A percentile compares a stretch with the other conserved stretches of the same genome.
Evolutionary conservation across 1,140 invertebrate species (phyloP).

Genomic region (Drosophila varians): DNA sequence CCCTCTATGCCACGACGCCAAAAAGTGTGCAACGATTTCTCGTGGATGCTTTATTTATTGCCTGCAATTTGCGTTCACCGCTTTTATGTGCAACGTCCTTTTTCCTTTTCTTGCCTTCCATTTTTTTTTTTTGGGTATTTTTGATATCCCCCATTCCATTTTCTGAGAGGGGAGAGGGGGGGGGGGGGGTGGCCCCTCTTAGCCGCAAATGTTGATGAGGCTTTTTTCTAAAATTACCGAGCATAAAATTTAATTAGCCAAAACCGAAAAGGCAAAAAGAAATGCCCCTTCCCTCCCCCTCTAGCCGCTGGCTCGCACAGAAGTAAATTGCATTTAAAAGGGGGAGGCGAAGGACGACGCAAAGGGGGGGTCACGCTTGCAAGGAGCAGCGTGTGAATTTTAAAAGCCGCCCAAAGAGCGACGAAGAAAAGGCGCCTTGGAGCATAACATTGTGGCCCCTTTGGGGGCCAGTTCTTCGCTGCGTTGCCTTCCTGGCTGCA

Average conservation of each 20-base stretch:
- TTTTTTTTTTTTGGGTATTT: neutral
- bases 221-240: slow-evolving; percentile 78
- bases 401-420: slow-evolving; percentile 59
- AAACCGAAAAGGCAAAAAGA: slow-evolving; percentile 72
- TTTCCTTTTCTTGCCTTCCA: neutral
- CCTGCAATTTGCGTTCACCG: slow-evolving; percentile 63
- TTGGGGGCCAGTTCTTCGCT: slow-evolving; percentile 34
- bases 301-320: slow-evolving; percentile 31
- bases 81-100: slow-evolving; percentile 55
- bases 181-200: slow-evolving; percentile 6
- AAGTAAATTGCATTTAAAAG: slow-evolving; percentile 72
- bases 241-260: slow-evolving; percentile 82
- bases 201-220: slow-evolving; percentile 47
- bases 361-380: slow-evolving; percentile 9
- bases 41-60: slow-evolving; percentile 73
- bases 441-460: slow-evolving; percentile 58
- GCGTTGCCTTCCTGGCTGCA: slow-evolving; percentile 6
- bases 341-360: slow-evolving; percentile 4
- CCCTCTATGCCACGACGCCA: slow-evolving; percentile 29
- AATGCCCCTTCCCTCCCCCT: neutral
- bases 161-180: neutral
- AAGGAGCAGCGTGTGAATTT: slow-evolving; percentile 76
- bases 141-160: neutral
- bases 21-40: slow-evolving; percentile 70
- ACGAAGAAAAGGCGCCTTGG: slow-evolving; percentile 44